Percentiles rank a stretch among this genome's conserved stretches.
These are phyloP conservation scores for Hyperopisus bebe DNA, from an alignment of 2,113 vertebrate species.

Conservation along the genomic window DNA sequence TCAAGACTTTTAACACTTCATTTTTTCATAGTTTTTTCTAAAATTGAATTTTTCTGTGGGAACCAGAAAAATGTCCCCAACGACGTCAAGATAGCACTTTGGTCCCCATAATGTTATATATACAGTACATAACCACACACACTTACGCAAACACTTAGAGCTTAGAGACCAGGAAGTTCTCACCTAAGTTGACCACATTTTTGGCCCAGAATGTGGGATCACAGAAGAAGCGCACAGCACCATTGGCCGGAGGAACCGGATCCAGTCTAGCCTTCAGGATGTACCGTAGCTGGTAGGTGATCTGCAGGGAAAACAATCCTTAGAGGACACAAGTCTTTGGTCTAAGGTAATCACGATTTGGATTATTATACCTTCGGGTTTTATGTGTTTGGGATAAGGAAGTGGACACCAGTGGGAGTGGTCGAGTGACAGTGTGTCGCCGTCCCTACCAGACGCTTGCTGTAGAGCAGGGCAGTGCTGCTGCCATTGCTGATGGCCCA, in stretches of 20 bases:
- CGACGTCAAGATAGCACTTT: background rate
- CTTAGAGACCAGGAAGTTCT: slow-evolving; percentile 16
- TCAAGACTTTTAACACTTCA: background rate
- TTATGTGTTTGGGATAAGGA: background rate
- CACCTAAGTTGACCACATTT: slow-evolving; percentile 96
- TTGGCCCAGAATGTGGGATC: slow-evolving; percentile 99
- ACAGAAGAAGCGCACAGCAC: slow-evolving; percentile 91
- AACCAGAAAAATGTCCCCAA: background rate
- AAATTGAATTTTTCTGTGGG: background rate
- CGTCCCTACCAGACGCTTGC: slow-evolving; percentile 85
- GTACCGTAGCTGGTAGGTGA: slow-evolving; percentile 86
- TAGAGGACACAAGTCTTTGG: background rate
- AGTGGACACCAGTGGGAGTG: background rate
- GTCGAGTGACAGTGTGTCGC: background rate
- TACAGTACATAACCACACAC: background rate
- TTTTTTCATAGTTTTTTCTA: background rate
- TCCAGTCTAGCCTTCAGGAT: slow-evolving; percentile 89
- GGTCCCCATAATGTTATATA: no score
- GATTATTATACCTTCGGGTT: background rate
- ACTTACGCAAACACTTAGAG: background rate
- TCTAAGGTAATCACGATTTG: background rate
- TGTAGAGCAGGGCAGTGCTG: slow-evolving; percentile 90
- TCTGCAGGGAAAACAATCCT: slow-evolving; percentile 55
- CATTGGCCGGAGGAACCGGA: slow-evolving; percentile 85
- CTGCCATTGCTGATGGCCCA: slow-evolving; percentile 93